phyloP scores from a whole-genome alignment of 1,140 invertebrate species.

The Cyrtorhinus lividipennis region DNA sequence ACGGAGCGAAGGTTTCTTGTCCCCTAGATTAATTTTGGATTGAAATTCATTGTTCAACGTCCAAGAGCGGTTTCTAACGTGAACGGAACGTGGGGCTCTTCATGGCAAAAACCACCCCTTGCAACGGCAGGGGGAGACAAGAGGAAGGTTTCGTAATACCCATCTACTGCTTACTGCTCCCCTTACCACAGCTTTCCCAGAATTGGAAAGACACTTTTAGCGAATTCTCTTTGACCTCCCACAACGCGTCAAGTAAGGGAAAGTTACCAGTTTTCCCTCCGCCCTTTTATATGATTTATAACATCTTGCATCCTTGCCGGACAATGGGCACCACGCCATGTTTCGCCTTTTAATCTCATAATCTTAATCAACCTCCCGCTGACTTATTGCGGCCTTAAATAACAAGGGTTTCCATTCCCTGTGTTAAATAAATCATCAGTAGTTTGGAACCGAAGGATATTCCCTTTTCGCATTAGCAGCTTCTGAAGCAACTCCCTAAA shows the following conservation, averaged over 20 bases:
- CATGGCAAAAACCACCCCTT: not conserved
- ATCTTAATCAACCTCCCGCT: not conserved
- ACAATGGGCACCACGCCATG: not conserved
- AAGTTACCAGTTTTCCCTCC: too few relatives aligned
- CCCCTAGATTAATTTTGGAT: conserved; percentile 17
- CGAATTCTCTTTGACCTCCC: not conserved
- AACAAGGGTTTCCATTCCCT: too few relatives aligned
- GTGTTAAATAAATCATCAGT: not conserved
- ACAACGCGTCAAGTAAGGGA: not conserved
- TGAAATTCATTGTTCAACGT: conserved; percentile 16
- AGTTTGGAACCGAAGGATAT: too few relatives aligned
- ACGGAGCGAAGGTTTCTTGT: not conserved
- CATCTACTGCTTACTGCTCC: too few relatives aligned
- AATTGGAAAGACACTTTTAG: not conserved
- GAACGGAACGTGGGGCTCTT: not conserved
- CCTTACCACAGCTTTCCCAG: not conserved
- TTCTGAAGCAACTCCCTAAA: too few relatives aligned
- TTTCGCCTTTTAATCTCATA: not conserved
- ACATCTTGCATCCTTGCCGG: not conserved
- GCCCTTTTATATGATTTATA: not conserved
- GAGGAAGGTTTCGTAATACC: too few relatives aligned
- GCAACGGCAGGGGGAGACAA: too few relatives aligned
- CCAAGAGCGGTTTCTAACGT: not conserved
- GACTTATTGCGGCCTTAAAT: not conserved
- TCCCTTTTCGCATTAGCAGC: too few relatives aligned